Conservation (phyloP, 2,113 vertebrate species). For the Pelobates fuscus region DNA sequence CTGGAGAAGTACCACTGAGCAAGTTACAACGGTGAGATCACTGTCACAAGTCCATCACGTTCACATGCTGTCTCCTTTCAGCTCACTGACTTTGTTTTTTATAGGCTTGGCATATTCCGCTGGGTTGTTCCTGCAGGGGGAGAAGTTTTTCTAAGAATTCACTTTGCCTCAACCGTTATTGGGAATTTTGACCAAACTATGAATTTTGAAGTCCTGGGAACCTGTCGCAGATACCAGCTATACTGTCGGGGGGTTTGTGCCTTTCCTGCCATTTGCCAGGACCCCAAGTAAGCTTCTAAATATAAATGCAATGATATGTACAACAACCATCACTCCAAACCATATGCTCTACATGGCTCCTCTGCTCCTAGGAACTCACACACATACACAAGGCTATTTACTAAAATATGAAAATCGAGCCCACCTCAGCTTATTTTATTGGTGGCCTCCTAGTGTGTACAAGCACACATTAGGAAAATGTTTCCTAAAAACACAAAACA, state of each 20-base stretch:
- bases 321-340: too few species aligned
- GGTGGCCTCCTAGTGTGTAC: too few species aligned
- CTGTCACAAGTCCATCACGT: too few species aligned
- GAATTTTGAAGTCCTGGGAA: conserved; percentile 83
- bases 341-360: too few species aligned
- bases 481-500: too few species aligned
- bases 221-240: conserved; percentile 73
- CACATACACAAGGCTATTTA: too few species aligned
- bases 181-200: conserved; percentile 78
- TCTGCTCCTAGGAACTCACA: too few species aligned
- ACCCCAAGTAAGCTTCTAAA: conserved; percentile 82
- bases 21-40: conserved; percentile 66
- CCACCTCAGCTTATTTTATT: too few species aligned
- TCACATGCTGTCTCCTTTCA: not conserved
- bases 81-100: not conserved
- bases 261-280: conserved; percentile 79
- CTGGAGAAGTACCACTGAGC: conserved; percentile 40
- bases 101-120: conserved; percentile 72
- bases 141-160: conserved; percentile 70
- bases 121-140: conserved; percentile 79
- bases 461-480: too few species aligned
- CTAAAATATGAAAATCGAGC: too few species aligned
- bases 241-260: conserved; percentile 73
- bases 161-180: conserved; percentile 68
- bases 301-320: too few species aligned